Base-by-base conservation (phyloP, 2,113 vertebrate genomes). In the Calidris pugnax region DNA sequence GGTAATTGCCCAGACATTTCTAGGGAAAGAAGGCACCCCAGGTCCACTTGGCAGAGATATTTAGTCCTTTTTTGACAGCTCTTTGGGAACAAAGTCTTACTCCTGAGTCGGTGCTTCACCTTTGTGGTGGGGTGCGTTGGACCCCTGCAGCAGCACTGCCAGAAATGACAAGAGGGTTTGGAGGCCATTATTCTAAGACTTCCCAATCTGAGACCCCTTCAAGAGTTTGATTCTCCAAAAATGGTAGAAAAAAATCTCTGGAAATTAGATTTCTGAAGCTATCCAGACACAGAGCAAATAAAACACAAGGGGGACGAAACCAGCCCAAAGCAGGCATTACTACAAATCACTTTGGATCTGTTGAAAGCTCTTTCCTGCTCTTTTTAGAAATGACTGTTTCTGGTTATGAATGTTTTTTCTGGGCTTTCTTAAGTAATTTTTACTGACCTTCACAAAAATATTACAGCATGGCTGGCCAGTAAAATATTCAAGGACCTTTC, bases 371-470 rank as follows among this genome's bases (percentile, higher is more conserved):
- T 45, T 91, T 79, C 56, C 45, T 89, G 28, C 48, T 89, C 77
- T 64, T 86, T 90, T 79, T 56, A 53, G 32, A 73, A 91, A n/a
- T 50, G 62, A 57, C 33, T 89, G 27, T 45, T 82, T 10, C 39
- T 59, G 41, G 48, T 60, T 89, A 51, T 1, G 6, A 68, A 67
- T 82, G 20, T 14, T 94, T 82, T 87, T 56, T 33, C n/a, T 83
- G 66, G 55, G 23, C 63, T 92, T 92, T 74, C 83, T 80, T 69
- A 66, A 82, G 66, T 37, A 78, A 64, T 37, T 82, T 87, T 92
- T 91, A 89, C 80, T 87, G 91, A 93, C 95, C 84, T 95, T 87
- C 89, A 92, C 43, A 73, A 76, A 94, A 89, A 60, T 89, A 76
- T 87, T 79, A n/a, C 39, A 62, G 62, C 62, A 50, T 12, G 73